phyloP scores from a whole-genome alignment of 2,797 vertebrate genomes.

The Lepus townsendii region DNA sequence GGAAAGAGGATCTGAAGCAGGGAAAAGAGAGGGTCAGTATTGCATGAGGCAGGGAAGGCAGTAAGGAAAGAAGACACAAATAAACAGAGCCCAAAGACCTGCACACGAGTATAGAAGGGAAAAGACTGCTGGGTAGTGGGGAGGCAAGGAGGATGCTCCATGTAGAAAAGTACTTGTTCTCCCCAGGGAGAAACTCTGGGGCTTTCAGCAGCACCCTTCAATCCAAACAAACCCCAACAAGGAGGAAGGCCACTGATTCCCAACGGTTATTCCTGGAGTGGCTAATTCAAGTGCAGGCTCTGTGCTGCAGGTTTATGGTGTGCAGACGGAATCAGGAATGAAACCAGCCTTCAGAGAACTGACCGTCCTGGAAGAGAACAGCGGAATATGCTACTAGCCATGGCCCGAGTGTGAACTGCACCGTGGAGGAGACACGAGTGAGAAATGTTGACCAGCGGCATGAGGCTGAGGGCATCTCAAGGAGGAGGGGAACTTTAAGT shows the following conservation, averaged over 20 bases:
- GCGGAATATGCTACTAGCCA: not conserved
- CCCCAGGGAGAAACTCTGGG: not conserved
- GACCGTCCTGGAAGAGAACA: not conserved
- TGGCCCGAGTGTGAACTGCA: not conserved
- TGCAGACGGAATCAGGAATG: slow-evolving; percentile 15
- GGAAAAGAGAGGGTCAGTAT: not conserved
- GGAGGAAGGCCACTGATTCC: not conserved
- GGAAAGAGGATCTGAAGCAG: not conserved
- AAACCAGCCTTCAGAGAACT: not conserved
- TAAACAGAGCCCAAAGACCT: not conserved
- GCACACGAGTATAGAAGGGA: accelerated
- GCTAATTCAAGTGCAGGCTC: not conserved
- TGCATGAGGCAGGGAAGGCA: not conserved
- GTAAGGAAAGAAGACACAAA: slow-evolving; percentile 18
- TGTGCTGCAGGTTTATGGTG: not conserved
- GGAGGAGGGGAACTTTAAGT: not conserved
- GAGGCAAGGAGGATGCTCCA: not conserved
- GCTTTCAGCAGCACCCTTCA: not conserved
- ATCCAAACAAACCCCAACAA: not conserved
- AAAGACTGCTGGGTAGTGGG: not conserved
- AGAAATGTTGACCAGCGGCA: not conserved
- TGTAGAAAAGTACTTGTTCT: not conserved
- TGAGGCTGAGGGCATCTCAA: not conserved
- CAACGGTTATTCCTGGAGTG: not conserved
- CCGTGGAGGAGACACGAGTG: not conserved